Evolutionary conservation across 2,888 invertebrate genomes (phyloP).

Genomic region (Coronaproctus castanopsis): DNA sequence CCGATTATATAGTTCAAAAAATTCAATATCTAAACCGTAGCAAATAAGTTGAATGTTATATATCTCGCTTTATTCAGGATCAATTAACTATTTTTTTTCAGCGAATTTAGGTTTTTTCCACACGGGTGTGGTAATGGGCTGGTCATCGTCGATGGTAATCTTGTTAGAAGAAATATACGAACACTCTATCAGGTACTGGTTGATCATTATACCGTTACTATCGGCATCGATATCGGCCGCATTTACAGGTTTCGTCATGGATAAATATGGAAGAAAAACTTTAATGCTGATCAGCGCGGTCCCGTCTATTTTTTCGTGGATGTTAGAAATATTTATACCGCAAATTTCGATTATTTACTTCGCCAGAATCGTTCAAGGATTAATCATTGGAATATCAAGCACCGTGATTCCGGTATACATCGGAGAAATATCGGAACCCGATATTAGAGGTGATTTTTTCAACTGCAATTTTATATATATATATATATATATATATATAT

Average conservation of each 20-base stretch:
- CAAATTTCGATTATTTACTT: neutral
- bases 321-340: neutral
- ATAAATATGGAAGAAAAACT: neutral
- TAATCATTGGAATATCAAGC: neutral
- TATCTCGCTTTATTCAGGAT: too few species aligned
- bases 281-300: neutral
- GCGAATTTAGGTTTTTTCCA: neutral
- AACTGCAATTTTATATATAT: too few species aligned
- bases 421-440: neutral
- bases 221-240: neutral
- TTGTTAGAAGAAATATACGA: neutral
- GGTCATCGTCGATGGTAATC: neutral
- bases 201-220: neutral
- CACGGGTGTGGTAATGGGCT: neutral
- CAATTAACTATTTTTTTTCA: too few species aligned
- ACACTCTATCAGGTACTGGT: neutral
- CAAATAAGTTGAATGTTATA: too few species aligned
- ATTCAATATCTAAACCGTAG: too few species aligned
- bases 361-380: neutral
- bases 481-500: too few species aligned
- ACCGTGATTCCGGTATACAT: neutral
- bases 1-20: too few species aligned
- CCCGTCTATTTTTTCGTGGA: neutral
- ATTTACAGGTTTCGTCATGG: neutral
- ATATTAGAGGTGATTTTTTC: neutral